Conservation (phyloP, 2,888 invertebrate species). For the Drosophila parthenogenetica region DNA sequence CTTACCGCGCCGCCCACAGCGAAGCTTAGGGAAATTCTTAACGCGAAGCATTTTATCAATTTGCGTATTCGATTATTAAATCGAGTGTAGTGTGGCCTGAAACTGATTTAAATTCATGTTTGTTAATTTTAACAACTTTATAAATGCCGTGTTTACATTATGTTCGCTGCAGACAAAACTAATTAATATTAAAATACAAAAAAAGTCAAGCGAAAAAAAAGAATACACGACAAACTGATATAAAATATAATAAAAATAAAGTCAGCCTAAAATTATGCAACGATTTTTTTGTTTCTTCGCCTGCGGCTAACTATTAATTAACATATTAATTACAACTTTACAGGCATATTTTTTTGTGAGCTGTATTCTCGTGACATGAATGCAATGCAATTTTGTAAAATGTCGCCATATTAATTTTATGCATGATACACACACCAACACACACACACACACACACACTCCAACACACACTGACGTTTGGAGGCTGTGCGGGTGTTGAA, state of each 20-base stretch:
- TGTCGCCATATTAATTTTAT: slow-evolving; percentile 79
- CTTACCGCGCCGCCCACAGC: slow-evolving; percentile 7
- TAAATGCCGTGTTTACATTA: slow-evolving; percentile 42
- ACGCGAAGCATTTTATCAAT: slow-evolving; percentile 9
- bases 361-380: slow-evolving; percentile 50
- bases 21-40: slow-evolving; percentile 21
- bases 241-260: slow-evolving; percentile 28
- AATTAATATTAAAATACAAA: slow-evolving; percentile 75
- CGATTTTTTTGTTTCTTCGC: slow-evolving; percentile 43
- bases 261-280: slow-evolving; percentile 74
- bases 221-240: background rate
- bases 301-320: slow-evolving; percentile 76
- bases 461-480: background rate
- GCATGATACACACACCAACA: slow-evolving; percentile 46
- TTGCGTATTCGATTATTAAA: slow-evolving; percentile 30
- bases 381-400: slow-evolving; percentile 75
- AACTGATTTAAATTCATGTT: slow-evolving; percentile 52
- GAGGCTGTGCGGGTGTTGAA: slow-evolving; percentile 13
- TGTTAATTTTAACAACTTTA: slow-evolving; percentile 26
- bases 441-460: slow-evolving; percentile 2
- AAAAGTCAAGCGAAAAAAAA: slow-evolving; percentile 1
- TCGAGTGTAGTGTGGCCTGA: slow-evolving; percentile 9
- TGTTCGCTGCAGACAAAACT: slow-evolving; percentile 57
- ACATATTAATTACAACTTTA: slow-evolving; percentile 79
- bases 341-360: slow-evolving; percentile 34